Percentiles rank a stretch among this genome's conserved stretches.
phyloP scores from a whole-genome alignment of 2,797 vertebrate genomes.

The Sparus aurata region DNA sequence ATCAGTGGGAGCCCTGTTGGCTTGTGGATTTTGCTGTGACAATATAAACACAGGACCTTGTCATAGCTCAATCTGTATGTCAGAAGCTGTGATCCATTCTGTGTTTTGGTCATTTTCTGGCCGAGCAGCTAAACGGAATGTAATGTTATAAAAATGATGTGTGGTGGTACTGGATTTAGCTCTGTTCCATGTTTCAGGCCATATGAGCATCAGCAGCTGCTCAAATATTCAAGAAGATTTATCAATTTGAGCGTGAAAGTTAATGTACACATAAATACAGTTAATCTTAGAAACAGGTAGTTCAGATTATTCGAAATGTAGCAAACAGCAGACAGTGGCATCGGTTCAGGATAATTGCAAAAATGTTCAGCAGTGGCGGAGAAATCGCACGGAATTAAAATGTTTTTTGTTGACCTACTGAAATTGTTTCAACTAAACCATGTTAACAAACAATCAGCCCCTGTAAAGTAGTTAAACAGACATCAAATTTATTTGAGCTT shows the following conservation, averaged over 20 bases:
- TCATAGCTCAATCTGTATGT: conserved; percentile 40
- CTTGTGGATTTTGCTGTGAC: conserved; percentile 43
- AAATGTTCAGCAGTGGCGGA: too few relatives aligned
- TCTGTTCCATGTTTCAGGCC: background rate
- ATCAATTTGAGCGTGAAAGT: background rate
- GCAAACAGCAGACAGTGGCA: too few relatives aligned
- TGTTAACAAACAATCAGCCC: too few relatives aligned
- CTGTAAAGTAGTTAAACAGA: too few relatives aligned
- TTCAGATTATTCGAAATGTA: too few relatives aligned
- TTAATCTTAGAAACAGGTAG: background rate
- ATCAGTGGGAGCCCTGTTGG: conserved; percentile 46
- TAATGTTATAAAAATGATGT: background rate
- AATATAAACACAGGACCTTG: conserved; percentile 58
- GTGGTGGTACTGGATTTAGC: background rate
- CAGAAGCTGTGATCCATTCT: conserved; percentile 46
- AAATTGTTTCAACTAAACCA: too few relatives aligned
- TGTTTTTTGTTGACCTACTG: too few relatives aligned
- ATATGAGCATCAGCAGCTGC: background rate
- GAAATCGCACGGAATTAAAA: too few relatives aligned
- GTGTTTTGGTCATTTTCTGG: conserved; percentile 40
- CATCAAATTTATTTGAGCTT: too few relatives aligned
- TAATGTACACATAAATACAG: background rate
- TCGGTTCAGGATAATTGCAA: too few relatives aligned
- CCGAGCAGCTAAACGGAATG: background rate
- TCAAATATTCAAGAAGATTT: background rate